Base-by-base conservation (phyloP, 2,888 invertebrate genomes). In the Pecten maximus region DNA sequence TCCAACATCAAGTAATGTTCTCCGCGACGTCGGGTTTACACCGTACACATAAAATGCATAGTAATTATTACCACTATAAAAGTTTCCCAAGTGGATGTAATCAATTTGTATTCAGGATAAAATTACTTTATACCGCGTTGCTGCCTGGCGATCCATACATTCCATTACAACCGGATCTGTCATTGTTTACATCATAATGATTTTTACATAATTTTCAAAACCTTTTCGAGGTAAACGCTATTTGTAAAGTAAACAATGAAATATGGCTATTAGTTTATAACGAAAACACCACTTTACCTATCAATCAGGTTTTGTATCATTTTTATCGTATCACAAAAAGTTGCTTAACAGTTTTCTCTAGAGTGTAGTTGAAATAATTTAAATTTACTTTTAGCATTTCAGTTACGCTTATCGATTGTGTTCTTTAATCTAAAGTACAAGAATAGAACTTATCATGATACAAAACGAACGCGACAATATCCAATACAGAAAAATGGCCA, bases 151-250 rank as follows among this genome's bases (percentile, higher is more conserved):
- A 74, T 74, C 74, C 10, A 74, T 74, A 74, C 74, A 74, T 74
- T 35, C 74, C 74, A 74, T 74, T 74, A 74, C 74, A 35, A 74
- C 74, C 28, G 74, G 74, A 74, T 35, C 12, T 74, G 35, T 28
- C 35, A 28, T 74, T 74, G 74, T 74, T 74, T 28, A 28, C 74
- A 74, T 74, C 74, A 74, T 35, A 74, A 74, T 74, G 74, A 74
- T 74, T 74, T 54, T 74, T 74, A 74, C 74, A 74, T 74, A 74
- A 74, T 74, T 74, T 74, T 35, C 44, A 44, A 54, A 74, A 74
- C 28, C 28, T 35, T 23, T 4, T 6, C 10, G 35, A 74, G 2
- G 74, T 35, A 12, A 74, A 74, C 19, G 10, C 12, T 35, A 28
- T 74, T 74, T 35, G 74, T 28, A 74, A 35, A 35, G 74, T 74